A percentile compares a stretch with the other conserved stretches of the same genome.
phyloP scores from a whole-genome alignment of 2,797 vertebrate species.

The Iguana delicatissima region DNA sequence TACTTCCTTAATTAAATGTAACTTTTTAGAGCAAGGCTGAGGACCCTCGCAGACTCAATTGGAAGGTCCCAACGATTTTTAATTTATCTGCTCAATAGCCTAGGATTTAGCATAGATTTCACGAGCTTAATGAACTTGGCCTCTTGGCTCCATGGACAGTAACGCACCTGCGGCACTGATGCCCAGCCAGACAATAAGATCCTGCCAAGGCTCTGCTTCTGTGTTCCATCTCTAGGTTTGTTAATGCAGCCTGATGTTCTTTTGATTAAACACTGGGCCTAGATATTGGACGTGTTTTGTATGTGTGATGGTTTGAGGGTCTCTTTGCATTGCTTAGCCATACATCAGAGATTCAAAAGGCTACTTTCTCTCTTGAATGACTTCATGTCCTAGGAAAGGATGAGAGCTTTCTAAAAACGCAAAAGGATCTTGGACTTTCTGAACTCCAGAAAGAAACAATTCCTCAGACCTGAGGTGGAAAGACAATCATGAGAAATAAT shows the following conservation, averaged over 20 bases:
- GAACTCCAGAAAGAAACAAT: constrained; percentile 64
- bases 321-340: constrained; percentile 33
- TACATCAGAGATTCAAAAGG: constrained; percentile 15
- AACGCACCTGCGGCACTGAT: constrained; percentile 8
- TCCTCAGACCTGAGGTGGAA: constrained; percentile 34
- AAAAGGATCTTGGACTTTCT: constrained; percentile 57
- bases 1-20: not conserved
- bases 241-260: constrained; percentile 4
- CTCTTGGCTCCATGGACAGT: not conserved
- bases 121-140: constrained; percentile 35
- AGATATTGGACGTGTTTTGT: not conserved
- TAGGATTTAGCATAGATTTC: constrained; percentile 30
- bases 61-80: not conserved
- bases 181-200: not conserved
- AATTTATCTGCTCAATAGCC: constrained; percentile 3
- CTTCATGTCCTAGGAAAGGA: constrained; percentile 55
- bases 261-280: constrained; percentile 17
- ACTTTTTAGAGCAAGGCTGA: not conserved
- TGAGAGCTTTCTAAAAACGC: constrained; percentile 38
- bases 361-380: constrained; percentile 33
- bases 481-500: not conserved
- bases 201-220: constrained; percentile 25
- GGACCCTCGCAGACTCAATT: not conserved
- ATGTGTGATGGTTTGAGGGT: too few relatives aligned
- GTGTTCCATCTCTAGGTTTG: constrained; percentile 34